These are phyloP conservation scores for Poeciliopsis presidionis DNA, from an alignment of 2,797 vertebrate genomes.

Conservation along the genomic window DNA sequence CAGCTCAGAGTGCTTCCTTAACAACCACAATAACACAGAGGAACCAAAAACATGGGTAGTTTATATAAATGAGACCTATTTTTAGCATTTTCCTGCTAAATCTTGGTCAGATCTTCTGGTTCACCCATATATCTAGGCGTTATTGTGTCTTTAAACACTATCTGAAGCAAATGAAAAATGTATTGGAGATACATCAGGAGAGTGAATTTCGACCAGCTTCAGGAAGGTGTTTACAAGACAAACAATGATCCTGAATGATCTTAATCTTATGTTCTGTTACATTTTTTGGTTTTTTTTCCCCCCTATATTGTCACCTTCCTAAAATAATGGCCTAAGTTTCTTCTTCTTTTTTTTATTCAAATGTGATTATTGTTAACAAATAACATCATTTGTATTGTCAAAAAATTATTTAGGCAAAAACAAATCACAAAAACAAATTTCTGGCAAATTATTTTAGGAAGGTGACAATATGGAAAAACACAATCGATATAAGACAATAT, in stretches of 20 bases:
- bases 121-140: background rate
- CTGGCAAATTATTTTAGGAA: no score
- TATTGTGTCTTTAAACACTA: background rate
- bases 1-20: slow-evolving; percentile 31
- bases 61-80: background rate
- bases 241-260: background rate
- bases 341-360: no score
- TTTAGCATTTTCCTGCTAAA: background rate
- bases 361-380: no score
- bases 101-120: background rate
- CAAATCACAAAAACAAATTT: no score
- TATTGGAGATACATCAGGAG: background rate
- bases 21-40: slow-evolving; percentile 28
- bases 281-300: background rate
- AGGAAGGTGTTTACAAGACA: background rate
- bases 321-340: no score
- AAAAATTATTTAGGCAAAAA: no score
- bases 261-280: background rate
- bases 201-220: background rate
- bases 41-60: slow-evolving; percentile 11
- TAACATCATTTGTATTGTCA: no score
- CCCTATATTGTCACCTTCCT: no score
- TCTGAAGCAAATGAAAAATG: background rate
- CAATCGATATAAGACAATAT: background rate
- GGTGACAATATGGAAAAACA: no score